Percentiles rank a stretch among this genome's conserved stretches.
Conservation (phyloP, 2,888 invertebrate genomes). For the Dorcus parallelipipedus region DNA sequence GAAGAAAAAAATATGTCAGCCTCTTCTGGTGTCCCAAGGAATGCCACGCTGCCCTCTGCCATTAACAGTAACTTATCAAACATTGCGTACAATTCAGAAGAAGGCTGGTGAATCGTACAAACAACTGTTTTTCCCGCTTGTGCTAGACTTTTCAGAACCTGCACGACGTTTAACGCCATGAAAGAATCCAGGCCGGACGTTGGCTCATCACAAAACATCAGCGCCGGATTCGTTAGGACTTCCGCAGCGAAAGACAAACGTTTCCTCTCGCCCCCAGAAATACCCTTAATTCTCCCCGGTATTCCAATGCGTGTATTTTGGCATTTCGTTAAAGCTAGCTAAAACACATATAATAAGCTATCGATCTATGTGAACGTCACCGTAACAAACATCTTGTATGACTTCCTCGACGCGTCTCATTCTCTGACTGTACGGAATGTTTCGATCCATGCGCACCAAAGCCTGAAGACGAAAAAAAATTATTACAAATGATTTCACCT, state of each 20-base stretch:
- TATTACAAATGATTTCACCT: neutral
- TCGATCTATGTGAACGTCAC: neutral
- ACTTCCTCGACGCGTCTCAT: conserved; percentile 82
- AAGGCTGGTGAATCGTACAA: conserved; percentile 94
- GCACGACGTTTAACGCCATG: conserved; percentile 92
- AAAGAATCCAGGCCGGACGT: conserved; percentile 95
- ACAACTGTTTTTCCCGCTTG: conserved; percentile 85
- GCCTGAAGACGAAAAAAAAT: conserved; percentile 54
- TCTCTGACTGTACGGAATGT: conserved; percentile 69
- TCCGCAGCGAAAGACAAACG: conserved; percentile 95
- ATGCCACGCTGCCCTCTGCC: conserved; percentile 89
- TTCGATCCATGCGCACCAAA: conserved; percentile 78
- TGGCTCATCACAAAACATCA: conserved; percentile 97
- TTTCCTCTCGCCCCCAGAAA: conserved; percentile 96
- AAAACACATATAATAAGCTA: conserved; percentile 21
- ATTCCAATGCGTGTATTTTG: conserved; percentile 87
- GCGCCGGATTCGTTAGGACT: conserved; percentile 88
- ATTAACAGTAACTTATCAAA: conserved; percentile 87
- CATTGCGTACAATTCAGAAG: conserved; percentile 84
- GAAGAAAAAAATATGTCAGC: conserved; percentile 77
- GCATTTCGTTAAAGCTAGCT: conserved; percentile 86
- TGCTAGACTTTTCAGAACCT: conserved; percentile 71
- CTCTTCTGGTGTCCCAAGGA: conserved; percentile 76
- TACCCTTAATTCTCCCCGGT: conserved; percentile 82
- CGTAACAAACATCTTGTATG: conserved; percentile 66